Evolutionary conservation across 1,140 invertebrate genomes (phyloP).

Genomic region (Ceratosolen solmsi): DNA sequence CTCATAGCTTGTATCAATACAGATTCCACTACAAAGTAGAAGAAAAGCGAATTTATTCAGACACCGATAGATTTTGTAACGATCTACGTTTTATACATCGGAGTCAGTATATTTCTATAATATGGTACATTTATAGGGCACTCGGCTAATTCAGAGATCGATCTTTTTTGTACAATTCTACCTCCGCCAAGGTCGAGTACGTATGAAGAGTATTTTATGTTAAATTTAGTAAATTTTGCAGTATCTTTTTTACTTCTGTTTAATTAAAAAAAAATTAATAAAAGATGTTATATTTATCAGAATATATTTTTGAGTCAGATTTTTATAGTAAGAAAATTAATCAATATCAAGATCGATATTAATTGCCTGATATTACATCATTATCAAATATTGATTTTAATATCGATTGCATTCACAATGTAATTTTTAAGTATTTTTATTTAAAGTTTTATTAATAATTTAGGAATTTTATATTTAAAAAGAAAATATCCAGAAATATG

Average conservation of each 20-base stretch:
- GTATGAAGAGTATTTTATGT: slow-evolving; percentile 33
- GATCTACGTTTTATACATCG: slow-evolving; percentile 45
- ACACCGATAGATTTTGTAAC: slow-evolving; percentile 41
- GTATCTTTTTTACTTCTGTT: not conserved
- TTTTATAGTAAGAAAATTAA: not conserved
- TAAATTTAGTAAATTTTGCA: slow-evolving; percentile 41
- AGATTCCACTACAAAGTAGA: slow-evolving; percentile 43
- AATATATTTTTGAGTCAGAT: not conserved
- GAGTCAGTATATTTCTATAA: slow-evolving; percentile 50
- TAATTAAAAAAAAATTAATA: not conserved
- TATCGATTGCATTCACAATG: not conserved
- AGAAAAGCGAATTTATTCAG: slow-evolving; percentile 42
- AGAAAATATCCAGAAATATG: too few species aligned
- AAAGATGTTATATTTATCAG: not conserved
- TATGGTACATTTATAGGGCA: slow-evolving; percentile 36
- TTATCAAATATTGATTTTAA: not conserved
- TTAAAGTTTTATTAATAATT: not conserved
- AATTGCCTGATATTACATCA: not conserved
- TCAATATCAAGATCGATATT: not conserved
- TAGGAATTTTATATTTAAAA: too few species aligned
- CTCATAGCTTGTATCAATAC: too few species aligned
- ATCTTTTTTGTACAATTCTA: slow-evolving; percentile 57
- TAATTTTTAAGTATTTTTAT: not conserved
- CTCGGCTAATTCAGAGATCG: slow-evolving; percentile 37
- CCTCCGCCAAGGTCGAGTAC: slow-evolving; percentile 46